Evolutionary conservation across 92 coral and sea anemone species (phyloP), one percentile per base, ranked within the genome.

Genomic region (Diadumene lineata): DNA sequence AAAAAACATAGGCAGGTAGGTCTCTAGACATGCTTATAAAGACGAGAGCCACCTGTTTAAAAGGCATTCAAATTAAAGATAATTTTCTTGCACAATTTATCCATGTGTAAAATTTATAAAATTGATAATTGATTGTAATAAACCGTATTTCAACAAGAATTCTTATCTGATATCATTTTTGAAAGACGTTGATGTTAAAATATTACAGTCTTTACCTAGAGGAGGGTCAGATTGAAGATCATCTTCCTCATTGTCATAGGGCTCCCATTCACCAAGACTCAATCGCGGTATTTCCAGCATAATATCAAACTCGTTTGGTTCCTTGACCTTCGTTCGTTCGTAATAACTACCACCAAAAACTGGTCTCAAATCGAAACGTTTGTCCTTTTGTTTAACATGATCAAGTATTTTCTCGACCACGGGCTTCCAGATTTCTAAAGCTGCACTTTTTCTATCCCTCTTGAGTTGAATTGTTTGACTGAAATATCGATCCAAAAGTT

Each of bases 221-320:
- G 87, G 87, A 11, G 86, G 86, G 13, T 82, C 81, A 38, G 7
- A 4, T 4, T 50, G 10, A 28, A 74, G 50, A 25, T 62, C 56
- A 65, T 76, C 82, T 7, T 50, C 44, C 34, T 71, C 70, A 0
- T 51, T 74, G 24, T 82, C 82, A 7, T 74, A 62, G 13, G 64
- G 56, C 1, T 82, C 84, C 1, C 62, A 61, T 19, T n/a, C 57
- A 26, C 63, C 64, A 16, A 80, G 58, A 50, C 73, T 75, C 57
- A 68, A 55, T 16, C 69, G 74, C 11, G 75, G 76, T 70, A 90
- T 72, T 43, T 68, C 85, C 58, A 90, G 28, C 96, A 80, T 88
- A 2, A 87, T 2, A 65, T 90, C 96, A 69, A 90, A 90, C 65
- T 90, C 96, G 68, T 90, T 64, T 1, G 96, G 90, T 34, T 64